phyloP scores from a whole-genome alignment of 2,113 vertebrate genomes.

The Lamprologus tigripictilis region DNA sequence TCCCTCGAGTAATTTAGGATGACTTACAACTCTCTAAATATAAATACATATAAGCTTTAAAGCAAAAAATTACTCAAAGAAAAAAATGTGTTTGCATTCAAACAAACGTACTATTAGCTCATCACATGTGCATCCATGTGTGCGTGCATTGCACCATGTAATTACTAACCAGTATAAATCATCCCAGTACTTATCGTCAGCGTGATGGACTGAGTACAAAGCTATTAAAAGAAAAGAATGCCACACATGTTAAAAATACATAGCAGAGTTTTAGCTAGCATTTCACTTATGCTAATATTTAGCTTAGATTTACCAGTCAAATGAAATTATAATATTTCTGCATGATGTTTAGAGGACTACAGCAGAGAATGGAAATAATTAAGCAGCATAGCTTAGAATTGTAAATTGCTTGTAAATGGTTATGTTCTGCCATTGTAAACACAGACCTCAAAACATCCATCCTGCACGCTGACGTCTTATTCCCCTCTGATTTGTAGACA shows the following conservation, averaged over 20 bases:
- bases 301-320: neutral
- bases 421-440: neutral
- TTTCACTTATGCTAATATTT: neutral
- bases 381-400: neutral
- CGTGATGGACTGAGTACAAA: neutral
- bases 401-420: neutral
- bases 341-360: neutral
- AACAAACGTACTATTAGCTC: neutral
- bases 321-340: neutral
- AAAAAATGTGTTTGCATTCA: neutral
- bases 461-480: slow-evolving; percentile 13
- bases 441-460: slow-evolving; percentile 3
- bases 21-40: neutral
- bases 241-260: neutral
- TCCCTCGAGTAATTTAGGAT: neutral
- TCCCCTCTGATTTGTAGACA: slow-evolving; percentile 15
- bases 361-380: neutral
- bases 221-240: neutral
- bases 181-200: neutral
- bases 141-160: neutral
- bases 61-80: neutral
- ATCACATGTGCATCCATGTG: neutral
- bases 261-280: neutral
- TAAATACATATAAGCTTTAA: neutral
- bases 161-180: neutral